Evolutionary conservation across 2,113 vertebrate genomes (phyloP).

Genomic region (Aptenodytes forsteri): DNA sequence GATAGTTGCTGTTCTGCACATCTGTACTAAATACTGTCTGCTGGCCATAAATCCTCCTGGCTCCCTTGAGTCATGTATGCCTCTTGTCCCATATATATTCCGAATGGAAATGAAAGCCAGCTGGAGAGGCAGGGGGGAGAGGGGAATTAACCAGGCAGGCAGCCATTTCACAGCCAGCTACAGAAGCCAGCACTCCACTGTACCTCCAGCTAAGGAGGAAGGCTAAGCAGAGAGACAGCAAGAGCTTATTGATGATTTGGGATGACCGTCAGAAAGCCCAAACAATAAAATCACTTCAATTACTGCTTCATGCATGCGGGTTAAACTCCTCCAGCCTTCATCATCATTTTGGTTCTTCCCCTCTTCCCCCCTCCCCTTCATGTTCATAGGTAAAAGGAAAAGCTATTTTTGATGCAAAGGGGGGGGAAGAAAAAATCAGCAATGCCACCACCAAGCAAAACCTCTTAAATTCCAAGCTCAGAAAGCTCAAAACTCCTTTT

Average conservation of each 20-base stretch:
- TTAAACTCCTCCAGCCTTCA: background rate
- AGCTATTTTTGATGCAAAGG: background rate
- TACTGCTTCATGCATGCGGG: background rate
- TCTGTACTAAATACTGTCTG: constrained; percentile 23
- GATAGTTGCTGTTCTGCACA: constrained; percentile 45
- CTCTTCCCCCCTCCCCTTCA: background rate
- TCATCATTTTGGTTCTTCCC: background rate
- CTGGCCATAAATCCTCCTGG: constrained; percentile 28
- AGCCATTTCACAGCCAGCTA: background rate
- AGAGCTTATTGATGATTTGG: background rate
- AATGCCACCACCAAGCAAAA: background rate
- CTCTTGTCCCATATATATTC: background rate
- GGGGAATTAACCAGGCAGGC: background rate
- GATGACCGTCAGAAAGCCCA: background rate
- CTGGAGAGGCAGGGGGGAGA: background rate
- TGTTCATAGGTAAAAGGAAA: background rate
- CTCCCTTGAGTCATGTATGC: background rate
- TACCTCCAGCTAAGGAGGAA: background rate
- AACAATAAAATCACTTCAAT: background rate
- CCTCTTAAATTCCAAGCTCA: background rate
- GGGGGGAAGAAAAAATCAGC: background rate
- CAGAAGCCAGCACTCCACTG: background rate
- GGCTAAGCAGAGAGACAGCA: background rate
- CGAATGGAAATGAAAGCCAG: background rate
- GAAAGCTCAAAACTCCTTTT: constrained; percentile 20